A percentile compares a stretch with the other conserved stretches of the same genome.
Conservation (phyloP, 2,888 invertebrate species). For the Odontomyia ornata region DNA sequence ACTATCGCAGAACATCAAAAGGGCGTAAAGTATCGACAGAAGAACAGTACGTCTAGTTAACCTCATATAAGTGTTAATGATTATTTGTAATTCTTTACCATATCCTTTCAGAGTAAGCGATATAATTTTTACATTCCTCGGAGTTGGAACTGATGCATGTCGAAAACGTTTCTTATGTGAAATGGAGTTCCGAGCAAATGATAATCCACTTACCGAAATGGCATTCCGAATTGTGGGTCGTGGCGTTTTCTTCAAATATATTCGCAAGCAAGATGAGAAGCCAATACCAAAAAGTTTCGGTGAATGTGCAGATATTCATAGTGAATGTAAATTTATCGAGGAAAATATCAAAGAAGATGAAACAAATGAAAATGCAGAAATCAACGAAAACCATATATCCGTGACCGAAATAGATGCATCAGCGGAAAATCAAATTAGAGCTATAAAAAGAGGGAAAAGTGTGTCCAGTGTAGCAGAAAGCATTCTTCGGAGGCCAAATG, state of each 20-base stretch:
- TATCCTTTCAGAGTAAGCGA: conserved; percentile 62
- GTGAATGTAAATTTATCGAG: conserved; percentile 59
- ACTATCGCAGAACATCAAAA: conserved; percentile 25
- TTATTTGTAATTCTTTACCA: too few species aligned
- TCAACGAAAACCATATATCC: conserved; percentile 54
- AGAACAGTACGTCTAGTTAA: conserved; percentile 56
- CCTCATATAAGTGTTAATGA: too few species aligned
- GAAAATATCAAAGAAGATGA: conserved; percentile 62
- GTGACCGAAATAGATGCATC: neutral
- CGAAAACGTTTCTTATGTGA: conserved; percentile 67
- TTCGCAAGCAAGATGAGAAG: conserved; percentile 55
- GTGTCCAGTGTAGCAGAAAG: neutral
- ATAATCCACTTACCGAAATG: conserved; percentile 61
- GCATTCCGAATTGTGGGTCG: conserved; percentile 62
- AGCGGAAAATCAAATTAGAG: neutral
- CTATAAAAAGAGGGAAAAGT: neutral
- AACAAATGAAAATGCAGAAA: conserved; percentile 57
- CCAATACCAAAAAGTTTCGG: conserved; percentile 57
- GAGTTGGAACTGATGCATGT: conserved; percentile 62
- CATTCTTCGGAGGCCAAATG: conserved; percentile 1
- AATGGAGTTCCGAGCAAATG: conserved; percentile 64
- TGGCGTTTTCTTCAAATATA: conserved; percentile 60
- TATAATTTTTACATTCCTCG: conserved; percentile 61
- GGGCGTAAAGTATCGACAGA: conserved; percentile 52
- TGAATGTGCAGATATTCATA: conserved; percentile 60